Evolutionary conservation across 2,888 invertebrate genomes (phyloP), one percentile per base, ranked within the genome.

Genomic region (Bellardia bayeri): DNA sequence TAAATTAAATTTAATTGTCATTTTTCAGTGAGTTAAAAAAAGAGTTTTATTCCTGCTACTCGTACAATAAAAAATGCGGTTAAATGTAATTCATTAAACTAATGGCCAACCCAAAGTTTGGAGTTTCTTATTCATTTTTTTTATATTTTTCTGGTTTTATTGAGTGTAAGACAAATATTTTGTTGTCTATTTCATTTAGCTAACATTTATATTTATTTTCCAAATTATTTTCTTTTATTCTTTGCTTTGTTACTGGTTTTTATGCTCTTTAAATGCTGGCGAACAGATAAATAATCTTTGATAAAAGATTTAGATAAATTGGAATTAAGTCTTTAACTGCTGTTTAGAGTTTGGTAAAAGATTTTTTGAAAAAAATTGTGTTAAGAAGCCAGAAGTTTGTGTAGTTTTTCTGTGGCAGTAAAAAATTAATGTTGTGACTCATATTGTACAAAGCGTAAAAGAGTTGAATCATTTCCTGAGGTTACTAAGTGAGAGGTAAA

Each of bases 1-100:
- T 64, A 58, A 51, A 66, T 84, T 68, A 37, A 84, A 79, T 84
- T 79, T 79, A 84, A 74, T 79, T 84, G 84, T 66, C 64, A 79
- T 66, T 78, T 78, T 84, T 23, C 40, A 33, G 16, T 56, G 69
- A 64, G 49, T 66, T 49, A 64, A 58, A 54, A 71, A 71, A 56
- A 56, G n/a, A 33, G 13, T 33, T 33, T 33, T 14, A 5, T 33
- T n/a, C 4, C 51, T 13, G 2, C 51, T n/a, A 6, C 23, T 23
- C 23, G 23, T 23, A 23, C 14, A 54, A 75, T 23, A 61, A 75
- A 42, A 72, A 23, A 69, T 63, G 76, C 69, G 51, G 23, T 49
- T 56, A 64, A 76, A 37, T 78, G 45, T 71, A 64, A 78, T 78
- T 71, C 64, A 64, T 78, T 78, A 37, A 63, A 82, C 42, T 75